phyloP scores from a whole-genome alignment of 2,888 invertebrate species.

The Platypus cylindrus region DNA sequence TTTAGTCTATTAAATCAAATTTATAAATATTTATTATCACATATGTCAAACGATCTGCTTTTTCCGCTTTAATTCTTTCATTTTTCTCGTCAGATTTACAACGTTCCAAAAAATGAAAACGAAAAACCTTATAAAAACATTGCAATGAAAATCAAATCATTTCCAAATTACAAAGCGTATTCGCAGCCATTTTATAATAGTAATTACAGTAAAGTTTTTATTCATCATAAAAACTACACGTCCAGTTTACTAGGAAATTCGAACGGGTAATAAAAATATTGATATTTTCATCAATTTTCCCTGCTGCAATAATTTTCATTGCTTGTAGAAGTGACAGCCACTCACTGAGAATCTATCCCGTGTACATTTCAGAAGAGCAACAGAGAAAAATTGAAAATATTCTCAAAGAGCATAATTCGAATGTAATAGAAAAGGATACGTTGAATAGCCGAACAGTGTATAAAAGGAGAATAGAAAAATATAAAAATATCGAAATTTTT shows the following conservation, averaged over 20 bases:
- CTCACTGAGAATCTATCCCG: constrained; percentile 17
- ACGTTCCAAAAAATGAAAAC: too few relatives aligned
- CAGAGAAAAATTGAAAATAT: constrained; percentile 13
- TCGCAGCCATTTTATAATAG: constrained; percentile 22
- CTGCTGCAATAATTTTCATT: too few relatives aligned
- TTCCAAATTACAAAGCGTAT: constrained; percentile 18
- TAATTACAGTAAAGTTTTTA: constrained; percentile 29
- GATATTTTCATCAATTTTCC: too few relatives aligned
- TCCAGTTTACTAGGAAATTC: constrained; percentile 9
- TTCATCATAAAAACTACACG: constrained; percentile 17
- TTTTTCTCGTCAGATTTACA: too few relatives aligned
- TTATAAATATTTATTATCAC: too few relatives aligned
- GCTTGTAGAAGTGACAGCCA: constrained; percentile 10
- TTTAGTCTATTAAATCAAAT: too few relatives aligned
- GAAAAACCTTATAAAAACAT: too few relatives aligned
- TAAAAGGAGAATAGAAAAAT: constrained; percentile 14
- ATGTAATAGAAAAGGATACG: constrained; percentile 14
- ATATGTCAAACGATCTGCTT: too few relatives aligned
- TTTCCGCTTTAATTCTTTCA: too few relatives aligned
- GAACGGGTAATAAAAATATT: too few relatives aligned
- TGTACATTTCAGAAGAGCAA: constrained; percentile 19
- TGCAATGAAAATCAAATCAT: constrained; percentile 25
- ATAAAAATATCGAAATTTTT: constrained; percentile 10
- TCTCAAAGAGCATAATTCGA: constrained; percentile 16
- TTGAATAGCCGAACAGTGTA: constrained; percentile 13